Base-by-base conservation (phyloP, 2,113 vertebrate species). In the Cyanoramphus novaezelandiae region DNA sequence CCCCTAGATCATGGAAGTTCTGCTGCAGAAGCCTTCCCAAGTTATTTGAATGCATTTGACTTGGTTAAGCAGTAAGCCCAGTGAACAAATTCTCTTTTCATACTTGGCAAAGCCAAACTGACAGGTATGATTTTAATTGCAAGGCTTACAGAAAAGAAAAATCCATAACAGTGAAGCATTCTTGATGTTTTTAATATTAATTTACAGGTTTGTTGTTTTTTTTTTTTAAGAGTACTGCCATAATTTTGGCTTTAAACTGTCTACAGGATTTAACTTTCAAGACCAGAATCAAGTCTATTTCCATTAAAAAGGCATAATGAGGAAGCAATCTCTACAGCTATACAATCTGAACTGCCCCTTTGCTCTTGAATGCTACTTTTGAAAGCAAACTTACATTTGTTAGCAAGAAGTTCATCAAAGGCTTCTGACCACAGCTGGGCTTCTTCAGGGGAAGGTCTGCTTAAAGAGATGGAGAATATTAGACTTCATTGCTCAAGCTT, bases 351-450 rank as follows among this genome's bases (percentile, higher is more conserved):
- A 60, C 63, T 21, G 8, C 10, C 8, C 24, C 49, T 92, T 35
- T 63, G 25, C 37, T 86, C 37, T 29, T 11, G 3, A 85, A 21
- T 3, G 5, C 23, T 74, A 46, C 6, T 46, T 70, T 67, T 8
- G 7, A 49, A 90, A 72, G 29, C 31, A 21, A 69, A 97, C 99
- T 99, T 98, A 99, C 99, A 99, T 98, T 99, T 99, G 96, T 98
- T 98, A 94, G 98, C 96, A 33, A 99, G 98, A 39, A 99, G 98
- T 87, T 99, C 98, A 94, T 99, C 99, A 57, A 99, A 98, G 11
- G 99, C 98, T 97, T 99, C 98, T 49, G 98, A 98, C 99, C 99
- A 99, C 50, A 98, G 98, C 82, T 91, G 97, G 10, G 98, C 98
- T 95, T 99, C 99, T 91, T 99, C 99, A 25, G 97, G 97, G 10